Base-by-base conservation (phyloP, 64 coral and sea anemone species). In the Pocillopora damicornis region DNA sequence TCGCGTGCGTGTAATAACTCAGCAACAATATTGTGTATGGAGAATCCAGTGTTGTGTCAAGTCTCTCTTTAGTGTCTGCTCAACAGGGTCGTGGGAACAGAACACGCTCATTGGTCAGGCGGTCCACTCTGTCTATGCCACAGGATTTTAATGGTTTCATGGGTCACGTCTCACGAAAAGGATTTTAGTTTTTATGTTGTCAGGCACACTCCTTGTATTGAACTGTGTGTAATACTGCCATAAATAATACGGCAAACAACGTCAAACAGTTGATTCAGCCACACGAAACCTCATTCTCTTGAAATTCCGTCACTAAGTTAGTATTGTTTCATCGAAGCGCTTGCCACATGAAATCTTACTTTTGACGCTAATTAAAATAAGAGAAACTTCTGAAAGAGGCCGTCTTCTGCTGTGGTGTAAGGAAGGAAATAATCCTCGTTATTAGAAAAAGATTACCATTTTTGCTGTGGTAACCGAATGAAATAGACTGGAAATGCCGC, bases 61-160 rank as follows among this genome's bases (percentile, higher is more conserved):
- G 37, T 25, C 38, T 23, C 69, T 57, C 76, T 34, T 56, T 18
- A 62, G 15, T 63, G 60, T 5, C 42, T 11, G 22, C 57, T 11
- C 37, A 64, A 20, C 57, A 58, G 76, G 87, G 91, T 93, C 91
- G 91, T 93, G 91, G 91, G 91, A 93, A 93, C 91, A 88, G 80
- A 74, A 37, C 5, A 36, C 45, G 15, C 87, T 93, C 61, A 93
- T 93, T 93, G 91, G 87, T 18, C 71, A 23, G 17, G 64, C 14
- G 81, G 4, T 26, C 4, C 64, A 25, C 13, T 18, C 10, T 15
- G 64, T 42, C 15, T 84, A 37, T 79, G 37, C 57, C 63, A 25
- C 64, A 65, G 37, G 34, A 20, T 57, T 85, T 66, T 73, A 58
- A 85, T 73, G 81, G 65, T 85, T 85, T 85, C 37, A 85, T 26